Evolutionary conservation across 2,797 vertebrate genomes (phyloP).

Genomic region (Miichthys miiuy): DNA sequence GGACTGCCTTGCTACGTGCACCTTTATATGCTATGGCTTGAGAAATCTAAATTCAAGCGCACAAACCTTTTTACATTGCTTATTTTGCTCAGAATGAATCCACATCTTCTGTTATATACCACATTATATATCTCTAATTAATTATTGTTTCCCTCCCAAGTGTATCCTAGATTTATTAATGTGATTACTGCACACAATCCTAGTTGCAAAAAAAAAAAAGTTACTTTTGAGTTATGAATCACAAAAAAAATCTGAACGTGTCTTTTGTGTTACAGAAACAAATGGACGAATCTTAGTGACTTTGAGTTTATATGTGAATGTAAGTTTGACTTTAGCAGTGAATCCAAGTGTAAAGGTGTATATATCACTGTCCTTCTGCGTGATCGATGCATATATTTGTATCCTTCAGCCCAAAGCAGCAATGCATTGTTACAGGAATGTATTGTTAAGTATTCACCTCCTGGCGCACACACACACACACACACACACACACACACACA

Average conservation of each 20-base stretch:
- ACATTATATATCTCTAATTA: too few relatives aligned
- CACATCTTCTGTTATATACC: too few relatives aligned
- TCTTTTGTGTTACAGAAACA: background rate
- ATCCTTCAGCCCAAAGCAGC: conserved; percentile 2
- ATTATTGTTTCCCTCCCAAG: background rate
- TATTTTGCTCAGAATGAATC: background rate
- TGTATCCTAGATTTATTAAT: background rate
- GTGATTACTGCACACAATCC: background rate
- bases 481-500: conserved; percentile 47
- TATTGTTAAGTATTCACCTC: conserved; percentile 14
- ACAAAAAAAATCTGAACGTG: too few relatives aligned
- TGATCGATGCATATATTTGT: conserved; percentile 3
- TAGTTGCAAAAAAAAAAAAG: too few relatives aligned
- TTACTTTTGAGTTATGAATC: too few relatives aligned
- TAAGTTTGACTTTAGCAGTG: background rate
- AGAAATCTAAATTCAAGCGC: background rate
- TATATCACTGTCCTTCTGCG: background rate
- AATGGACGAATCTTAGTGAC: background rate
- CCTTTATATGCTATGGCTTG: too few relatives aligned
- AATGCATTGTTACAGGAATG: conserved; percentile 18
- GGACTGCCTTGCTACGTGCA: too few relatives aligned
- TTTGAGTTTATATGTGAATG: background rate
- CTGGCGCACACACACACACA: conserved; percentile 35
- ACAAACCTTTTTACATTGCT: background rate
- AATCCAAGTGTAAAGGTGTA: background rate